Conservation (phyloP, 1,140 invertebrate genomes). For the Paracyclopina nana region DNA sequence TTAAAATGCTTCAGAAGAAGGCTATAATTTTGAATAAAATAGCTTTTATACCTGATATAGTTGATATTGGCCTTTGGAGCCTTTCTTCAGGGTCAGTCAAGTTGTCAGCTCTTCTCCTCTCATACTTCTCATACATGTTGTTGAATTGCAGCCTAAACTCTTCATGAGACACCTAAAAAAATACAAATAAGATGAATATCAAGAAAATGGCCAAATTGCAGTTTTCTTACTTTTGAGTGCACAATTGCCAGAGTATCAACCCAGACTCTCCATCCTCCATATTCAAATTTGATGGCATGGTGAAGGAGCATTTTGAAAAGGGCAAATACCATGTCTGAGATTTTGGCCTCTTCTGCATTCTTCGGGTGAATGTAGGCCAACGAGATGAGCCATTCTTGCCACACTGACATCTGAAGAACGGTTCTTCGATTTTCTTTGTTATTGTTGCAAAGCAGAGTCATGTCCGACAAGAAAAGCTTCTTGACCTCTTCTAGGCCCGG, state of each 20-base stretch:
- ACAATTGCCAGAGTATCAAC: slow-evolving; percentile 97
- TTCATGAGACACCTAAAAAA: slow-evolving; percentile 88
- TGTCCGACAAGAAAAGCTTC: slow-evolving; percentile 87
- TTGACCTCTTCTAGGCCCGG: slow-evolving; percentile 80
- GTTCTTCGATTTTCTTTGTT: slow-evolving; percentile 90
- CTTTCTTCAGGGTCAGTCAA: slow-evolving; percentile 78
- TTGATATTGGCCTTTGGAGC: slow-evolving; percentile 78
- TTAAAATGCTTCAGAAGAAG: no score
- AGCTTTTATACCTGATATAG: slow-evolving; percentile 90
- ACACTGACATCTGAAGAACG: slow-evolving; percentile 97
- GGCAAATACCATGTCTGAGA: slow-evolving; percentile 94
- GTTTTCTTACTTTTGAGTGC: slow-evolving; percentile 97
- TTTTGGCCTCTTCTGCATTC: slow-evolving; percentile 80
- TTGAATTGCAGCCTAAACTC: slow-evolving; percentile 88
- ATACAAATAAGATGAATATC: slow-evolving; percentile 26
- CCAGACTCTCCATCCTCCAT: slow-evolving; percentile 99
- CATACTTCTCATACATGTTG: slow-evolving; percentile 93
- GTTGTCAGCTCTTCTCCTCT: slow-evolving; percentile 73
- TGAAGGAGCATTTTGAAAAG: slow-evolving; percentile 91
- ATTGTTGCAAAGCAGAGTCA: slow-evolving; percentile 89
- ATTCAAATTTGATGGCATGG: slow-evolving; percentile 97
- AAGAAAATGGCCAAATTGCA: no score
- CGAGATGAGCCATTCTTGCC: slow-evolving; percentile 99
- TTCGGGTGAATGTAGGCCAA: slow-evolving; percentile 95
- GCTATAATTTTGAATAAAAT: no score